Percentiles rank a stretch among this genome's conserved stretches.
Evolutionary conservation across 2,113 vertebrate genomes (phyloP).

Genomic region (Mobula birostris): DNA sequence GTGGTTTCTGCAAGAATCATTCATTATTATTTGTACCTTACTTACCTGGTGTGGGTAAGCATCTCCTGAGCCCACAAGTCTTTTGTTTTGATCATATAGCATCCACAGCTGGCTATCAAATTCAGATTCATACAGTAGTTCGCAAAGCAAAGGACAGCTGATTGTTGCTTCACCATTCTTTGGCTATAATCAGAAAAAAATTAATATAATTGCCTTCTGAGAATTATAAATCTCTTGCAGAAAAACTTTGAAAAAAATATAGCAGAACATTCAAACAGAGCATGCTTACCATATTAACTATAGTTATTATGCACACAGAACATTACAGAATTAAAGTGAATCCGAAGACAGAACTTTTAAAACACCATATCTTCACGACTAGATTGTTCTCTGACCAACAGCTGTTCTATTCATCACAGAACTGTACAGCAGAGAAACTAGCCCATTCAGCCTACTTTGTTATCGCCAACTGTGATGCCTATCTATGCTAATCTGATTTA

Average conservation of each 20-base stretch:
- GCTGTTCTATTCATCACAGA: not conserved
- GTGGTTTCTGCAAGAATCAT: not conserved
- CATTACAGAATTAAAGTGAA: not conserved
- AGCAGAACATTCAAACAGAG: not conserved
- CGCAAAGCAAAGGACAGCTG: conserved; percentile 89
- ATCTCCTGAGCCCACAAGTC: conserved; percentile 87
- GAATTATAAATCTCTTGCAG: not conserved
- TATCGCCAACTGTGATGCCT: too few relatives aligned
- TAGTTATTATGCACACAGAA: not conserved
- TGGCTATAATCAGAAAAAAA: conserved; percentile 59
- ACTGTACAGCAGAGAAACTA: too few relatives aligned
- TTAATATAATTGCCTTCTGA: not conserved
- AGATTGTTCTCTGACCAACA: not conserved
- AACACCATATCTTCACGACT: not conserved
- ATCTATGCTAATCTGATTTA: too few relatives aligned
- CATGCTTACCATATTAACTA: too few relatives aligned
- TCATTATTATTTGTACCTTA: not conserved
- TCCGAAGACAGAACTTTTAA: not conserved
- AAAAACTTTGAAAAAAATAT: not conserved
- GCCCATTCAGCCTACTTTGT: too few relatives aligned
- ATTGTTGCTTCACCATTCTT: conserved; percentile 96
- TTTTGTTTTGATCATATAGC: conserved; percentile 95
- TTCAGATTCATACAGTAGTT: conserved; percentile 91
- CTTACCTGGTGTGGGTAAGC: conserved; percentile 97
- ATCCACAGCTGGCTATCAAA: conserved; percentile 98